Evolutionary conservation across 2,888 invertebrate genomes (phyloP).

Genomic region (Mellilla xanthometata): DNA sequence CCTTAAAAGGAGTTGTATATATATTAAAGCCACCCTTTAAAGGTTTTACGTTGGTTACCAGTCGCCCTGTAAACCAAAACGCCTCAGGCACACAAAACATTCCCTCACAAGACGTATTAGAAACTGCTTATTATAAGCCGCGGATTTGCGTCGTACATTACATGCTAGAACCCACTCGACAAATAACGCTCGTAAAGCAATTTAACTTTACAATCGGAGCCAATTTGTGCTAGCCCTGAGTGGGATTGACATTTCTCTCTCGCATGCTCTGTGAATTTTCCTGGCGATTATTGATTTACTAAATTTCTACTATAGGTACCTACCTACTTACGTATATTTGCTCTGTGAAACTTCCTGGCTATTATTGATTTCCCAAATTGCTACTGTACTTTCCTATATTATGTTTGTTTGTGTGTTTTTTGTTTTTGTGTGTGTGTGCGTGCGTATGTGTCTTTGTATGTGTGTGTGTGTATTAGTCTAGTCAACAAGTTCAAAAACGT

Average conservation of each 20-base stretch:
- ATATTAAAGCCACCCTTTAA: too few species aligned
- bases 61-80: too few species aligned
- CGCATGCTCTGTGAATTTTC: slow-evolving; percentile 8
- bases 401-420: too few species aligned
- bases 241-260: slow-evolving; percentile 22
- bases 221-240: slow-evolving; percentile 35
- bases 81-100: too few species aligned
- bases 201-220: slow-evolving; percentile 44
- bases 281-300: slow-evolving; percentile 12
- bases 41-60: too few species aligned
- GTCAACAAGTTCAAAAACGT: too few species aligned
- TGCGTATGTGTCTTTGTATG: too few species aligned
- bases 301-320: slow-evolving; percentile 16
- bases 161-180: slow-evolving; percentile 23
- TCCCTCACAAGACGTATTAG: too few species aligned
- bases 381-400: slow-evolving; percentile 11
- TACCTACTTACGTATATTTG: slow-evolving; percentile 10
- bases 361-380: slow-evolving; percentile 18
- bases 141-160: slow-evolving; percentile 13
- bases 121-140: slow-evolving; percentile 4
- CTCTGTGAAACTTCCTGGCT: slow-evolving; percentile 7
- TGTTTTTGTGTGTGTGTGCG: too few species aligned
- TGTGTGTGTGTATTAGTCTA: too few species aligned
- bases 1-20: too few species aligned
- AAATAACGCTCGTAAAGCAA: slow-evolving; percentile 32